These are phyloP conservation scores for Silurus meridionalis DNA, from an alignment of 2,113 vertebrate genomes.

Conservation along the genomic window DNA sequence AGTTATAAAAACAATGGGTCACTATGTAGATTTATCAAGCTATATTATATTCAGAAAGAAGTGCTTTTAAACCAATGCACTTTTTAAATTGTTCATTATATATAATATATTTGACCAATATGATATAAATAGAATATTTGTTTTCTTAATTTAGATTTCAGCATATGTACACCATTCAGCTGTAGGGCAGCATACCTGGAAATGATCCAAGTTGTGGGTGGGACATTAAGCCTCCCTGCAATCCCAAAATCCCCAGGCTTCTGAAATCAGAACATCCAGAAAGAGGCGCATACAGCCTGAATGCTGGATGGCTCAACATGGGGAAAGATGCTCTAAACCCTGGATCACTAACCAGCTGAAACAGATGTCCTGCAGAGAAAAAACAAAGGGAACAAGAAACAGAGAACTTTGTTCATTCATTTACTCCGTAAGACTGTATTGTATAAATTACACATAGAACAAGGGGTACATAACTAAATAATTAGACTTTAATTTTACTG, in stretches of 20 bases:
- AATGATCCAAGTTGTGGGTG: conserved; percentile 80
- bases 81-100: neutral
- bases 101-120: neutral
- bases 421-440: neutral
- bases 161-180: neutral
- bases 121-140: neutral
- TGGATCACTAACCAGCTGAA: conserved; percentile 75
- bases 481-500: neutral
- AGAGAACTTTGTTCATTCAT: neutral
- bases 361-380: conserved; percentile 73
- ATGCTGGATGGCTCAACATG: conserved; percentile 76
- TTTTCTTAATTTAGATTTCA: neutral
- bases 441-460: neutral
- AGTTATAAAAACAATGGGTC: neutral
- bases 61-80: neutral
- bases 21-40: neutral
- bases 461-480: neutral
- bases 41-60: neutral
- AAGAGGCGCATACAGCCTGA: conserved; percentile 75
- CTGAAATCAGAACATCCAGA: conserved; percentile 81
- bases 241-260: conserved; percentile 81
- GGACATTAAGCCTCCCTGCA: conserved; percentile 78
- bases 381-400: conserved; percentile 47
- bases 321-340: conserved; percentile 78
- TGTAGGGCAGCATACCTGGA: conserved; percentile 72